These are phyloP conservation scores for Drosophila paulistorum DNA, from an alignment of 1,140 invertebrate species.

Conservation along the genomic window DNA sequence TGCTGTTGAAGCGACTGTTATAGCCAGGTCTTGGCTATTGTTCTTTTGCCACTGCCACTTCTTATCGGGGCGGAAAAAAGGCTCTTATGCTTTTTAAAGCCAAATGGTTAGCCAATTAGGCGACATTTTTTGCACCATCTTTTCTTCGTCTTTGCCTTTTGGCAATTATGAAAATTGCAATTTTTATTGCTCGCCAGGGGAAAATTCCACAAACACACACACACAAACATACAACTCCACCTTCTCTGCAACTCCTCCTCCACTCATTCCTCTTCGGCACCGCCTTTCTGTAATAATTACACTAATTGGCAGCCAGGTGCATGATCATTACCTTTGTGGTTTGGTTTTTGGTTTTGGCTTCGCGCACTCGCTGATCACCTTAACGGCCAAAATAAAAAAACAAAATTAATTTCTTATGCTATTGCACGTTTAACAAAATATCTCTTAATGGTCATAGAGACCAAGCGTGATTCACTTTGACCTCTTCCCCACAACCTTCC, in stretches of 20 bases:
- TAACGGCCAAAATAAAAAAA: constrained; percentile 28
- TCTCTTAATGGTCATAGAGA: constrained; percentile 73
- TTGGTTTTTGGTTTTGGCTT: constrained; percentile 9
- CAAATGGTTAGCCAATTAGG: constrained; percentile 67
- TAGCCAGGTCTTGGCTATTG: not conserved
- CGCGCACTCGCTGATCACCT: constrained; percentile 2
- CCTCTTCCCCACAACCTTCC: constrained; percentile 43
- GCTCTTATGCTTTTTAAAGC: constrained; percentile 18
- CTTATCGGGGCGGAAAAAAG: constrained; percentile 55
- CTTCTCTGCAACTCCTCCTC: constrained; percentile 43
- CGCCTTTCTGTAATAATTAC: constrained; percentile 74
- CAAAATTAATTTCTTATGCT: constrained; percentile 76
- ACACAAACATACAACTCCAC: not conserved
- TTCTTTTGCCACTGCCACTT: constrained; percentile 48
- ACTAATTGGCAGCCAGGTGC: constrained; percentile 80
- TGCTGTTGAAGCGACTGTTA: constrained; percentile 52
- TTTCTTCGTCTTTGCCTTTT: constrained; percentile 24
- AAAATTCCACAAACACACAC: not conserved
- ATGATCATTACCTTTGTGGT: constrained; percentile 42
- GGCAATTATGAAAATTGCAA: constrained; percentile 81
- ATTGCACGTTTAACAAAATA: constrained; percentile 60
- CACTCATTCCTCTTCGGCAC: constrained; percentile 10
- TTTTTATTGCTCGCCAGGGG: constrained; percentile 72
- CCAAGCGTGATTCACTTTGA: constrained; percentile 78
- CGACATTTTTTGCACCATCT: constrained; percentile 80